A percentile compares a stretch with the other conserved stretches of the same genome.
These are phyloP conservation scores for Andrena dorsata DNA, from an alignment of 2,888 invertebrate species.

Conservation along the genomic window DNA sequence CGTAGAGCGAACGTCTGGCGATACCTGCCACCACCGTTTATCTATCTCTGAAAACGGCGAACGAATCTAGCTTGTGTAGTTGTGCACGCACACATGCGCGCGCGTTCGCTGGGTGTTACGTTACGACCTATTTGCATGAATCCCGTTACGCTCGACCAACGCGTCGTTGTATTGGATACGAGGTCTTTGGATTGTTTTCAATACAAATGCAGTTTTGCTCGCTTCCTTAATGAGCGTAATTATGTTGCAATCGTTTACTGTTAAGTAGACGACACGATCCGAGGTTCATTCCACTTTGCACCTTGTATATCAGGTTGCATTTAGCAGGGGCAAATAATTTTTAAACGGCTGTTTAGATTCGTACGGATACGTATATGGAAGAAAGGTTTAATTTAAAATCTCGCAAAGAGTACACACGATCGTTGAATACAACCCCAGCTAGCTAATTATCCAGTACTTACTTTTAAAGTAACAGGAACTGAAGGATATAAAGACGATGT, in stretches of 20 bases:
- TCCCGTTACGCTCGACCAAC: not conserved
- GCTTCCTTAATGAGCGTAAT: not conserved
- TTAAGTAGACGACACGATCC: not conserved
- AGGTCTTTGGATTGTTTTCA: not conserved
- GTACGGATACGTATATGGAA: not conserved
- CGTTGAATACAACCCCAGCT: too few species aligned
- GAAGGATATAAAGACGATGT: too few species aligned
- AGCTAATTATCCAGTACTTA: not conserved
- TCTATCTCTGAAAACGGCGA: constrained; percentile 28
- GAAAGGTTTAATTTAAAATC: too few species aligned
- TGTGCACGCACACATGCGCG: not conserved
- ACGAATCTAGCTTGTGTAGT: not conserved
- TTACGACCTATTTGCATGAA: constrained; percentile 29
- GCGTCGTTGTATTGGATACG: not conserved
- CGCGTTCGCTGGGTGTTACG: not conserved
- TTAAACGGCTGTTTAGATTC: not conserved
- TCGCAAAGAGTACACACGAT: too few species aligned
- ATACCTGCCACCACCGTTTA: constrained; percentile 10
- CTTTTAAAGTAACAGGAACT: not conserved
- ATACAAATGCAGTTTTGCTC: not conserved
- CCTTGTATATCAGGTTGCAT: too few species aligned
- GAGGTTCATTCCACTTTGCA: too few species aligned
- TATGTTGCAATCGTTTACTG: not conserved
- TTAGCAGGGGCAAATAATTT: not conserved
- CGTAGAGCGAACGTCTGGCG: not conserved